Conservation (phyloP, 2,113 vertebrate species). For the Thamnaconus septentrionalis region DNA sequence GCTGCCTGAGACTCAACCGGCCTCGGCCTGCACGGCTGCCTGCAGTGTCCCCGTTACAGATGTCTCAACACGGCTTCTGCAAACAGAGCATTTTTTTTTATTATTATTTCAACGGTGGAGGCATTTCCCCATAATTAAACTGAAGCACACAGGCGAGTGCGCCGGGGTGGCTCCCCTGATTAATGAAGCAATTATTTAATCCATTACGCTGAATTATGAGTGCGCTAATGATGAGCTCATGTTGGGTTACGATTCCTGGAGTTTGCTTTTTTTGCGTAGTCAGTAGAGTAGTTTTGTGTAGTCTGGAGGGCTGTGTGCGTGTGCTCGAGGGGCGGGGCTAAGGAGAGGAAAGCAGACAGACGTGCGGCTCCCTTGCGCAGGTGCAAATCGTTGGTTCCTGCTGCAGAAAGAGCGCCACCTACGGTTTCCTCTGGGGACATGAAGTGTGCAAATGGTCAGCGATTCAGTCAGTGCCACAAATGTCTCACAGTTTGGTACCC, state of each 20-base stretch:
- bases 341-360: slow-evolving; percentile 25
- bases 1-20: slow-evolving; percentile 21
- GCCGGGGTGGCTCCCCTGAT: slow-evolving; percentile 60
- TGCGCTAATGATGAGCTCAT: slow-evolving; percentile 70
- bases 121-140: slow-evolving; percentile 65
- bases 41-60: slow-evolving; percentile 18
- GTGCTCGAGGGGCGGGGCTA: slow-evolving; percentile 21
- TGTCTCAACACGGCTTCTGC: slow-evolving; percentile 34
- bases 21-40: slow-evolving; percentile 13
- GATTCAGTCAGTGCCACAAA: too few species aligned
- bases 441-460: too few species aligned
- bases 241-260: slow-evolving; percentile 65
- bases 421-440: slow-evolving; percentile 14
- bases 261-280: slow-evolving; percentile 66
- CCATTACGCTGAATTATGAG: slow-evolving; percentile 75
- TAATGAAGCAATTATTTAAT: slow-evolving; percentile 70
- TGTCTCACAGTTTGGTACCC: too few species aligned
- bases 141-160: slow-evolving; percentile 57
- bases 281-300: slow-evolving; percentile 14
- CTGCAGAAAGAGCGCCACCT: slow-evolving; percentile 35
- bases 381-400: slow-evolving; percentile 41
- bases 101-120: slow-evolving; percentile 19
- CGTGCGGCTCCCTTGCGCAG: slow-evolving; percentile 21
- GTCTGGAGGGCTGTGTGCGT: too few species aligned
- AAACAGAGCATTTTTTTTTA: slow-evolving; percentile 53